These are phyloP conservation scores for Tympanuchus pallidicinctus DNA, from an alignment of 2,113 vertebrate genomes.

Conservation along the genomic window DNA sequence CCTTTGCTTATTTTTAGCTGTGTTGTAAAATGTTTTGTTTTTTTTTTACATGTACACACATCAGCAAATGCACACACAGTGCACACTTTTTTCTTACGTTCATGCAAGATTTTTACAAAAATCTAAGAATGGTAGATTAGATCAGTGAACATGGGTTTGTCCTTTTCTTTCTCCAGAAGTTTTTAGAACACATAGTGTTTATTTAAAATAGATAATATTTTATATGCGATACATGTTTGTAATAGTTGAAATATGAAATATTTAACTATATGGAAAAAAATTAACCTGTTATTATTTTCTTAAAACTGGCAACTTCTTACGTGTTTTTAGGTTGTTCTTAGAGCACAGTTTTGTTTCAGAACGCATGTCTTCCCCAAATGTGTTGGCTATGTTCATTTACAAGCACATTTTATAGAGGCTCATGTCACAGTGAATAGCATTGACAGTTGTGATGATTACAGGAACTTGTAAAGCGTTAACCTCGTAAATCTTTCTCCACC, in stretches of 20 bases:
- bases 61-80: accelerated
- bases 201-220: not conserved
- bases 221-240: not conserved
- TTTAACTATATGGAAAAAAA: not conserved
- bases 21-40: not conserved
- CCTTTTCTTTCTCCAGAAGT: not conserved
- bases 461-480: constrained; percentile 10
- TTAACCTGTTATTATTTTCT: not conserved
- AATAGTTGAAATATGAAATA: not conserved
- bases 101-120: not conserved
- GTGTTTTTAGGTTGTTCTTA: not conserved
- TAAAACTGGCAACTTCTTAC: not conserved
- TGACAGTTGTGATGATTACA: constrained; percentile 8
- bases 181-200: not conserved
- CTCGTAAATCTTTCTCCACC: constrained; percentile 17
- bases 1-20: not conserved
- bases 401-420: not conserved
- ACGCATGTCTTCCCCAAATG: not conserved
- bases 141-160: not conserved
- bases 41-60: not conserved
- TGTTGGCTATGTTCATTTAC: not conserved
- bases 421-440: not conserved
- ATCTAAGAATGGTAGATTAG: not conserved
- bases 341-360: not conserved
- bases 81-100: not conserved